Base-by-base conservation (phyloP, 1,140 invertebrate genomes). In the Drosophila kurseongensis region DNA sequence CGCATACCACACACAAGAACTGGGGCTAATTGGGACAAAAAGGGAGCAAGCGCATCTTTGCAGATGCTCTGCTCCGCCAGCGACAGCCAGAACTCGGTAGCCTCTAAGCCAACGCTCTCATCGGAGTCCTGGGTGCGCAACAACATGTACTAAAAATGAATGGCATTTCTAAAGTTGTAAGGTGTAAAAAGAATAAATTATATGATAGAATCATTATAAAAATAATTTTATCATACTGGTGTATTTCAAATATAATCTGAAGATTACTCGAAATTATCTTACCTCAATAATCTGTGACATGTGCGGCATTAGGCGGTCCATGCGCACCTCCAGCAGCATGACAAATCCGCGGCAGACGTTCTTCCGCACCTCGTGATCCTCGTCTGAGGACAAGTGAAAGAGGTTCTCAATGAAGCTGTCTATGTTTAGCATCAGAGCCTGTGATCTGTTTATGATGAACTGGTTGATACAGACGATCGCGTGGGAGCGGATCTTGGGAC, bases 11-110 rank as follows among this genome's bases (percentile, higher is more conserved):
- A 95, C 0, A 99, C 97, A 48, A 99, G 94, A 44, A 99, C 95
- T 10, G 98, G 98, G 72, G 99, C 95, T 18, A 99, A 93, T 75
- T 96, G 94, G 1, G 95, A 94, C 73, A 99, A 94, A 93, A 99
- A 96, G 5, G 96, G 96, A 1, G 94, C 94, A 3, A 99, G 93
- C 10, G 98, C 97, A 91, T 98, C 97, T 92, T 97, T 97, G 92
- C 98, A 99, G 52, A 99, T 96, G 63, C 96, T 96, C 92, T 99
- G 98, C 88, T 99, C 99, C 5, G 98, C 98, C 32, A 99, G 93
- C 0, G 98, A 98, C 35, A 99, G 92, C 99, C 98, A 99, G 93
- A 99, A 99, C 93, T 99, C 99, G 91, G 98, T 99, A 1, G 99
- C 99, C 93, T 99, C 98, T 57, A 99, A 93, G 4, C 98, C 98